These are phyloP conservation scores for Plectrocnemia conspersa DNA, from an alignment of 1,140 invertebrate genomes.

Conservation along the genomic window DNA sequence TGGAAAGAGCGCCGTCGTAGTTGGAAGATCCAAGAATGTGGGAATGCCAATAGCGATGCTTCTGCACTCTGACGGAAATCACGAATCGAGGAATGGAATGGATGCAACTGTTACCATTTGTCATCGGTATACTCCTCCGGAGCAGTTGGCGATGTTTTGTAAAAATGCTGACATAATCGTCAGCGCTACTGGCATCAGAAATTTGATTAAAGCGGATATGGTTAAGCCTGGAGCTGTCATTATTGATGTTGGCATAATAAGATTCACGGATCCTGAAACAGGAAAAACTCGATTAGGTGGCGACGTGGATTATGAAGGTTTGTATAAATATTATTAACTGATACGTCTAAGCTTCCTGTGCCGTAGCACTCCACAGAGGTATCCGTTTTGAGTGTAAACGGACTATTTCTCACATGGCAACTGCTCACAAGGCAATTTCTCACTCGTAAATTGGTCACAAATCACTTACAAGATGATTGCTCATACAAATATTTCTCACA, in stretches of 20 bases:
- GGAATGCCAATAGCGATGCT: constrained; percentile 81
- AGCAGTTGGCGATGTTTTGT: constrained; percentile 64
- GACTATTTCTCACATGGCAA: no score
- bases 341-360: no score
- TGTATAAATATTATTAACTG: no score
- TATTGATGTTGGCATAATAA: constrained; percentile 84
- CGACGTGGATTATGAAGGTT: constrained; percentile 81
- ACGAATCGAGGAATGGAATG: constrained; percentile 57
- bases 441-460: no score
- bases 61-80: constrained; percentile 68
- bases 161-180: constrained; percentile 79
- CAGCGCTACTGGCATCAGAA: constrained; percentile 72
- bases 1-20: constrained; percentile 82
- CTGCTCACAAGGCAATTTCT: no score
- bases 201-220: constrained; percentile 78
- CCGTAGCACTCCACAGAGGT: no score
- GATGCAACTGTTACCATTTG: constrained; percentile 85
- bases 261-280: constrained; percentile 57
- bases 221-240: constrained; percentile 82
- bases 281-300: constrained; percentile 75
- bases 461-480: no score
- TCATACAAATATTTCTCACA: no score
- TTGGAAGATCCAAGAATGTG: constrained; percentile 86
- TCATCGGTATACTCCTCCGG: constrained; percentile 76
- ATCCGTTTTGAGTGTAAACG: no score